Conservation (phyloP, 1,140 invertebrate species). For the Papilio glaucus region DNA sequence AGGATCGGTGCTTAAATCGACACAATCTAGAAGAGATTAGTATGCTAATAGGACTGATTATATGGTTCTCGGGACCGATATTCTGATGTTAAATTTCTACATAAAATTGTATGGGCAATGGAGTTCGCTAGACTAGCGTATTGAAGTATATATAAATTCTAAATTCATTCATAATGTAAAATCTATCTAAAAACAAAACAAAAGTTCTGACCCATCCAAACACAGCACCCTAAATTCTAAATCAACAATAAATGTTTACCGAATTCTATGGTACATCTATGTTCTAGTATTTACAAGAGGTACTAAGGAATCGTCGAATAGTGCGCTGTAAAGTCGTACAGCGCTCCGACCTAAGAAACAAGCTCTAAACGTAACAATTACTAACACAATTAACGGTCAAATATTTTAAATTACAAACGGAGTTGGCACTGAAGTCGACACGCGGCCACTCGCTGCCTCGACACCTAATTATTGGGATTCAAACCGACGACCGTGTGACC, state of each 20-base stretch:
- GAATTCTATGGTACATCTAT: constrained; percentile 60
- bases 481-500: constrained; percentile 62
- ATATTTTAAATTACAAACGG: constrained; percentile 76
- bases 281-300: constrained; percentile 63
- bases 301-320: constrained; percentile 58
- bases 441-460: constrained; percentile 67
- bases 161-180: constrained; percentile 69
- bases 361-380: constrained; percentile 74
- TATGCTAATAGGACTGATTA: constrained; percentile 74
- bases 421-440: constrained; percentile 67
- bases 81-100: constrained; percentile 68
- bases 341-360: constrained; percentile 67
- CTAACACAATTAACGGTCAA: constrained; percentile 75
- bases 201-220: constrained; percentile 78
- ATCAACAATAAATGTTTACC: constrained; percentile 52
- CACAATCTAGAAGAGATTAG: constrained; percentile 76
- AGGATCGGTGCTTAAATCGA: constrained; percentile 59
- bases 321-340: constrained; percentile 49
- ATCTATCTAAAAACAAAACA: constrained; percentile 66
- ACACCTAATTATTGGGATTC: constrained; percentile 69
- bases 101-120: constrained; percentile 73
- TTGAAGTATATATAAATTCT: constrained; percentile 62
- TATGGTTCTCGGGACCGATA: constrained; percentile 61
- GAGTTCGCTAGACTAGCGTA: constrained; percentile 78
- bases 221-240: constrained; percentile 71